Base-by-base conservation (phyloP, 2,888 invertebrate genomes). In the Dasypolia templi region DNA sequence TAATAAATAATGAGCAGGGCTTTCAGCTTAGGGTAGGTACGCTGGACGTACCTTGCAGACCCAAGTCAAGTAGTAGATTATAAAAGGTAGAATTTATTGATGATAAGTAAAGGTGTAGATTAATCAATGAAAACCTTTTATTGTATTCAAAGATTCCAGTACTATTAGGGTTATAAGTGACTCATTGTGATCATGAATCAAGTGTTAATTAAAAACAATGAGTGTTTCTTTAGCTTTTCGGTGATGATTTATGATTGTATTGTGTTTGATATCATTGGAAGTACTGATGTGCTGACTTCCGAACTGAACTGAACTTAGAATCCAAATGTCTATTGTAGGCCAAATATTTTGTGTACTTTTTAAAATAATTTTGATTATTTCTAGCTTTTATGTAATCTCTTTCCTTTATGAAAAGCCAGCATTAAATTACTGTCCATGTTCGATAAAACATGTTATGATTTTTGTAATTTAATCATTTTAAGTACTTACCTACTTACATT, bases 61-160 rank as follows among this genome's bases (percentile, higher is more conserved):
- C 7, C 26, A 12, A 26, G 17, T 11, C n/a, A 5, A 19, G 5
- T 4, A 26, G 11, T 17, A 22, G 49, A 51, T 42, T 17, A 26
- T 6, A 53, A 42, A n/a, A 67, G 12, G 39, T 3, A 11, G 51
- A 17, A n/a, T 51, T 67, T 29, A 51, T 66, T 64, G n/a, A 17
- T 44, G 3, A 12, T 67, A 12, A 29, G 12, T 44, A 26, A 19
- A 26, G 5, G 17, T 65, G 26, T 12, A n/a, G 0, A 29, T 55
- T 35, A 11, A 39, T 44, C 22, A 72, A 61, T 61, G 49, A 32
- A 32, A 59, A 71, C 2, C 11, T 42, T 56, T 72, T 59, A 59
- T 35, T 73, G 26, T 53, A 49, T 72, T 29, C 12, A 56, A 72
- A 12, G 17, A 26, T 35, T 71, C 14, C 44, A 35, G 19, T 55